A percentile compares a stretch with the other conserved stretches of the same genome.
Evolutionary conservation across 2,888 invertebrate species (phyloP).

Genomic region (Aphodius granarius): DNA sequence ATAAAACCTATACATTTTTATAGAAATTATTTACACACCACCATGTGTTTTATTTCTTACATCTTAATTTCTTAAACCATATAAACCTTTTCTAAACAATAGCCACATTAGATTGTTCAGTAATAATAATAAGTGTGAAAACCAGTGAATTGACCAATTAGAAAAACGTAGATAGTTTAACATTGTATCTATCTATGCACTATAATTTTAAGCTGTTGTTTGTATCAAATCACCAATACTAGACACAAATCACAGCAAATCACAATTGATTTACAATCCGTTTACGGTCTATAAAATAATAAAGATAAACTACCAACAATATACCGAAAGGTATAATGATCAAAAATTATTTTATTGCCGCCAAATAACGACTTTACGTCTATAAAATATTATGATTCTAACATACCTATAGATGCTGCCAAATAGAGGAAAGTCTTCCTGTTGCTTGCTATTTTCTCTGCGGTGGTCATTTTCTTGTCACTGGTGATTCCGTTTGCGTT

Average conservation of each 20-base stretch:
- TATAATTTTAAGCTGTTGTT: not conserved
- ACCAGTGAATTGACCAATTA: not conserved
- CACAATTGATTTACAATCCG: not conserved
- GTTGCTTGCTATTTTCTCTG: slow-evolving; percentile 17
- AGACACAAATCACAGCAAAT: not conserved
- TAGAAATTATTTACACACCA: not conserved
- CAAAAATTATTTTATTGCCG: not conserved
- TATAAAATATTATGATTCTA: not conserved
- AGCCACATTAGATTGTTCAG: not conserved
- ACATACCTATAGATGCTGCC: slow-evolving; percentile 38
- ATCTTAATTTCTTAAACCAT: not conserved
- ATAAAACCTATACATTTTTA: too few species aligned
- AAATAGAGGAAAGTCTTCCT: slow-evolving; percentile 34
- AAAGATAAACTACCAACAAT: not conserved
- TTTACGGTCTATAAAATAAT: not conserved
- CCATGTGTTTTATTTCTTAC: not conserved
- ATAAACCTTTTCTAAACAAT: not conserved
- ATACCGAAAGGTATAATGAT: too few species aligned
- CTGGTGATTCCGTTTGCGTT: not conserved
- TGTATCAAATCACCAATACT: not conserved
- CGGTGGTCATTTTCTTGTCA: slow-evolving; percentile 18
- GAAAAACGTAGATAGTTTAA: not conserved
- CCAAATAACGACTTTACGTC: not conserved
- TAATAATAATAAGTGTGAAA: not conserved
- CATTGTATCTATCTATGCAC: not conserved